A percentile compares a stretch with the other conserved stretches of the same genome.
Conservation (phyloP, 2,888 invertebrate species). For the Lordiphosa fenestrarum region DNA sequence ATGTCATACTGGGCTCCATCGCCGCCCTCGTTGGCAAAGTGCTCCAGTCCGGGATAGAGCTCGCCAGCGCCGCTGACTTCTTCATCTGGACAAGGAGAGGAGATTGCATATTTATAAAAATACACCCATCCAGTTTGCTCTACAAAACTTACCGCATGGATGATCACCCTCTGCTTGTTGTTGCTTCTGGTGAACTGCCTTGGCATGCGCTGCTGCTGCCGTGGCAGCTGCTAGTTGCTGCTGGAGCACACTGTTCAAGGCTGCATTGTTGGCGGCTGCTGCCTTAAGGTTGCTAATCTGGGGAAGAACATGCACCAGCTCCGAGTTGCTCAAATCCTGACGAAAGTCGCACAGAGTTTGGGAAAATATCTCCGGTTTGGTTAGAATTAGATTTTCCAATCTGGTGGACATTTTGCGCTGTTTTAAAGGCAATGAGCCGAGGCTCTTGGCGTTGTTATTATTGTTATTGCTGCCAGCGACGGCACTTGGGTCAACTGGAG, state of each 20-base stretch:
- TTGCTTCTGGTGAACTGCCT: conserved; percentile 37
- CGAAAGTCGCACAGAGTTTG: conserved; percentile 79
- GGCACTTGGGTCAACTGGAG: not conserved
- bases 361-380: conserved; percentile 76
- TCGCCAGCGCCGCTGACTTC: conserved; percentile 55
- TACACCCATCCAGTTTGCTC: not conserved
- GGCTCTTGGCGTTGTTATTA: conserved; percentile 41
- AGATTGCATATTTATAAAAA: no score
- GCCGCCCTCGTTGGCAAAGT: conserved; percentile 74
- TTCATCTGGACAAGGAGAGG: conserved; percentile 32
- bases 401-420: conserved; percentile 74
- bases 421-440: conserved; percentile 54
- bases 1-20: conserved; percentile 78
- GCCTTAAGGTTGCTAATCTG: conserved; percentile 77
- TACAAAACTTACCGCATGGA: conserved; percentile 44
- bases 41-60: conserved; percentile 77
- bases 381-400: conserved; percentile 77
- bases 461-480: conserved; percentile 21
- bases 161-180: conserved; percentile 44
- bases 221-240: conserved; percentile 70
- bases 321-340: conserved; percentile 76
- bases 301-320: conserved; percentile 78
- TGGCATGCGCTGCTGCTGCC: conserved; percentile 67
- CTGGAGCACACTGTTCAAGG: conserved; percentile 72
- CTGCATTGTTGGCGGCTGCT: conserved; percentile 59